phyloP scores from a whole-genome alignment of 2,797 vertebrate species.

The Bovichtus variegatus region DNA sequence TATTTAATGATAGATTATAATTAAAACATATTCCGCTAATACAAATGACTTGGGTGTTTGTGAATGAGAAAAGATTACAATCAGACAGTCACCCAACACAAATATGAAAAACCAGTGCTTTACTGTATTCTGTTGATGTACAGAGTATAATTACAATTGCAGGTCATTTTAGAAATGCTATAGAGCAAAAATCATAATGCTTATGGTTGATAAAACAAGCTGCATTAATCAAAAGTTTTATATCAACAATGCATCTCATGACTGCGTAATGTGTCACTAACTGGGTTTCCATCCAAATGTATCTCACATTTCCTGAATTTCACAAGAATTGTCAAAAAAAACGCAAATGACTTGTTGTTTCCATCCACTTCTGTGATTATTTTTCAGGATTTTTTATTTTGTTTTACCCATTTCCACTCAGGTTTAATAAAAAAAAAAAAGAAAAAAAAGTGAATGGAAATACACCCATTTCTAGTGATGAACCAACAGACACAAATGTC shows the following conservation, averaged over 20 bases:
- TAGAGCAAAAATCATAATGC: neutral
- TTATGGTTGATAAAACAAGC: neutral
- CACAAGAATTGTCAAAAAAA: too few species aligned
- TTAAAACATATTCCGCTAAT: slow-evolving; percentile 80
- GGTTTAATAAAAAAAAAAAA: too few species aligned
- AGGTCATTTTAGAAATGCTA: neutral
- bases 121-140: neutral
- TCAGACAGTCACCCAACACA: neutral
- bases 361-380: too few species aligned
- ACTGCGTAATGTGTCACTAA: too few species aligned
- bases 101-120: neutral
- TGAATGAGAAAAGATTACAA: neutral
- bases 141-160: neutral
- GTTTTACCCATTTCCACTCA: too few species aligned
- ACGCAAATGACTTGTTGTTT: too few species aligned
- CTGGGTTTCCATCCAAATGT: too few species aligned
- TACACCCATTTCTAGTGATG: too few species aligned
- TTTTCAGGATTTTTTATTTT: too few species aligned
- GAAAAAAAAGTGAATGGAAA: too few species aligned
- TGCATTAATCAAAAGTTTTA: neutral
- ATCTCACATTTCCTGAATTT: too few species aligned
- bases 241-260: neutral
- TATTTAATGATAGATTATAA: slow-evolving; percentile 88
- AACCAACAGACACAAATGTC: too few species aligned
- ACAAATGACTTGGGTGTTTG: slow-evolving; percentile 34